Evolutionary conservation across 2,888 invertebrate species (phyloP).

Genomic region (Brenthis ino): DNA sequence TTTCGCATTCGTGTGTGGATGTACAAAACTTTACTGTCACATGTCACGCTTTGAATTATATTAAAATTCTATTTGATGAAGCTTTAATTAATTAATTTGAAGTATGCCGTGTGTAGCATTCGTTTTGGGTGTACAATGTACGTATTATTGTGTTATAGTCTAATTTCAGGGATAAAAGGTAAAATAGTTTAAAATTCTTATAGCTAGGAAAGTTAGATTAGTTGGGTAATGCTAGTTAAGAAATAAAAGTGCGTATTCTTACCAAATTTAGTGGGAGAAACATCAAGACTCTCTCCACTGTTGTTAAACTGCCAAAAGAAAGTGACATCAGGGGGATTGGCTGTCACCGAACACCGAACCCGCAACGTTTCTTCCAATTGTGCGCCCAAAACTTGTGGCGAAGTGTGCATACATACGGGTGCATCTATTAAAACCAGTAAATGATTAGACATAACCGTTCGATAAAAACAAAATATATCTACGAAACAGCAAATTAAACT

Average conservation of each 20-base stretch:
- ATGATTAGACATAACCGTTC: background rate
- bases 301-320: slow-evolving; percentile 96
- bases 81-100: too few species aligned
- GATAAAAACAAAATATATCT: background rate
- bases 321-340: slow-evolving; percentile 92
- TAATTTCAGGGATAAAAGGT: too few species aligned
- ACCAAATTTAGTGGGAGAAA: slow-evolving; percentile 85
- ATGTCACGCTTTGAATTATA: too few species aligned
- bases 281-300: slow-evolving; percentile 92
- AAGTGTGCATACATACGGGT: slow-evolving; percentile 89
- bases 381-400: slow-evolving; percentile 91
- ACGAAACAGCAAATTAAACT: slow-evolving; percentile 16
- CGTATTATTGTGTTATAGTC: too few species aligned
- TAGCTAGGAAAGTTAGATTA: too few species aligned
- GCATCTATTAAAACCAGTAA: slow-evolving; percentile 84
- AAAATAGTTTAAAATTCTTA: too few species aligned
- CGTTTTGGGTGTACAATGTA: too few species aligned
- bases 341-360: slow-evolving; percentile 93
- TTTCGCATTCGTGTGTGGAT: slow-evolving; percentile 20
- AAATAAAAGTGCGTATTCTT: slow-evolving; percentile 37
- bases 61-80: too few species aligned
- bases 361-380: slow-evolving; percentile 91
- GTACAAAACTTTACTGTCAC: background rate
- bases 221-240: too few species aligned
- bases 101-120: too few species aligned